Conservation (phyloP, 2,888 invertebrate species). For the Euzophera pinguis region DNA sequence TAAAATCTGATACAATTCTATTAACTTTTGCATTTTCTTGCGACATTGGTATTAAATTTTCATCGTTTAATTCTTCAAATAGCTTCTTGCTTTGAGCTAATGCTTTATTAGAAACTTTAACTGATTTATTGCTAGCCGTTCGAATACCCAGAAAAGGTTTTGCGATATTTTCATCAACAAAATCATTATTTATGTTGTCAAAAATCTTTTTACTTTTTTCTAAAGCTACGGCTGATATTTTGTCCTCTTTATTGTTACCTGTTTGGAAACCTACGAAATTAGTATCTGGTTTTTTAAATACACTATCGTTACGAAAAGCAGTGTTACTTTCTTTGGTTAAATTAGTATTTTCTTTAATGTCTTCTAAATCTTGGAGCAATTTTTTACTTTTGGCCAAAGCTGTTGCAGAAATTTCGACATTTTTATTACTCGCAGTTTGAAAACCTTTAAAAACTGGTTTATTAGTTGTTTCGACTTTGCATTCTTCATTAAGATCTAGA, state of each 20-base stretch:
- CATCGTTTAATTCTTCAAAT: background rate
- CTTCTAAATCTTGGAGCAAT: conserved; percentile 28
- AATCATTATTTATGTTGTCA: background rate
- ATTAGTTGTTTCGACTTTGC: background rate
- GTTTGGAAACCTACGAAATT: too few species aligned
- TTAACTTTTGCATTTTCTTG: conserved; percentile 36
- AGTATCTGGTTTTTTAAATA: too few species aligned
- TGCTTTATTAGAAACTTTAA: conserved; percentile 44
- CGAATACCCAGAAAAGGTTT: conserved; percentile 34
- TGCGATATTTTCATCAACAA: background rate
- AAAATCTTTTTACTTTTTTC: background rate
- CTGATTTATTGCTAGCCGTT: conserved; percentile 46
- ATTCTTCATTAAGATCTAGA: conserved; percentile 10
- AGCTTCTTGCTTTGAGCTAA: conserved; percentile 22
- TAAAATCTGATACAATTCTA: conserved; percentile 1
- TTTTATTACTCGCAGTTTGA: conserved; percentile 48
- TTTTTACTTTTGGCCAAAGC: conserved; percentile 39
- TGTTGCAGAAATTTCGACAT: conserved; percentile 35
- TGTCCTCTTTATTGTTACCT: too few species aligned
- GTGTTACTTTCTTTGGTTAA: background rate
- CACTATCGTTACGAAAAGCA: too few species aligned
- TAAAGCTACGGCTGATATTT: too few species aligned
- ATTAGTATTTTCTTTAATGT: conserved; percentile 13
- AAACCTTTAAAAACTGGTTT: conserved; percentile 46
- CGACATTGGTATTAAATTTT: too few species aligned